Conservation (phyloP, 1,140 invertebrate species). For the Chelonus insularis region DNA sequence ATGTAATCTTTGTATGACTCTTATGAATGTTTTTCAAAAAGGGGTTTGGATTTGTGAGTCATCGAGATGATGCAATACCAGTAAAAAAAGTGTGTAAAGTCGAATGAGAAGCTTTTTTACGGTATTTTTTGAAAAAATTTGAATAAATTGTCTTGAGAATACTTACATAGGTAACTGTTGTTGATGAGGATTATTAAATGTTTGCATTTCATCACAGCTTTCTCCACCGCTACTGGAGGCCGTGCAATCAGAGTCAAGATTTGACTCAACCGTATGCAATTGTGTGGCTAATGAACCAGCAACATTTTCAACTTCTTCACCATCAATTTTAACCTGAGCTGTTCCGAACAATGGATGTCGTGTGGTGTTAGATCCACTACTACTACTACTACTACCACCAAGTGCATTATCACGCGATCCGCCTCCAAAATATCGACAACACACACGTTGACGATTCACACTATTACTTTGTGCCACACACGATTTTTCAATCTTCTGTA, state of each 20-base stretch:
- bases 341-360: conserved; percentile 54
- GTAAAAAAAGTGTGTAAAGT: conserved; percentile 13
- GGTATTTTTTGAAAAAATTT: not conserved
- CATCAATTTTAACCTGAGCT: conserved; percentile 59
- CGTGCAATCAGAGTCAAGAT: conserved; percentile 89
- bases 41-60: conserved; percentile 1
- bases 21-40: conserved; percentile 10
- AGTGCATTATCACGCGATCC: conserved; percentile 61
- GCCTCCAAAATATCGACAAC: conserved; percentile 65
- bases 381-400: conserved; percentile 39
- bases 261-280: conserved; percentile 70
- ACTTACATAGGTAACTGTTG: conserved; percentile 78
- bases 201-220: conserved; percentile 86
- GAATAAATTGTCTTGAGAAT: not conserved
- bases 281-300: conserved; percentile 72
- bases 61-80: conserved; percentile 15
- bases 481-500: conserved; percentile 54
- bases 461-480: conserved; percentile 51
- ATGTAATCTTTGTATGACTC: not conserved
- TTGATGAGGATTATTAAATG: conserved; percentile 76
- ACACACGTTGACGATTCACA: conserved; percentile 45
- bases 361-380: conserved; percentile 7
- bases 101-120: too few relatives aligned
- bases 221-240: conserved; percentile 91
- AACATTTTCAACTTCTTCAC: conserved; percentile 66